Conservation (phyloP, 2,113 vertebrate species). For the Coregonus clupeaformis region DNA sequence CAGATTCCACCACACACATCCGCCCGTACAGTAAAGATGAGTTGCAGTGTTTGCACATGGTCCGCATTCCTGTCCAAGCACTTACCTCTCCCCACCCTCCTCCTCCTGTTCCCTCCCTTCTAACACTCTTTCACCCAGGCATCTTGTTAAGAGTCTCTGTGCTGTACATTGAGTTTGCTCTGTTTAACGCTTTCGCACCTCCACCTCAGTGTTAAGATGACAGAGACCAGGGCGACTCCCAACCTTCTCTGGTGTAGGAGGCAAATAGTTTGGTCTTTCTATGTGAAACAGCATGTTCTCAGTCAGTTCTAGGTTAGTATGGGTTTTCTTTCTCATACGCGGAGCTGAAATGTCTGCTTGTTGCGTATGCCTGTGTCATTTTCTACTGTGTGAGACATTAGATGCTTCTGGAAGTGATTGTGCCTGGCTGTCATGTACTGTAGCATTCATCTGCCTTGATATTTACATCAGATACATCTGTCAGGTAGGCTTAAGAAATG, state of each 20-base stretch:
- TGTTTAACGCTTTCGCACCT: conserved; percentile 41
- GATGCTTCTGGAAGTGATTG: too few species aligned
- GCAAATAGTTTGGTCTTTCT: background rate
- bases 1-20: conserved; percentile 28
- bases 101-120: background rate
- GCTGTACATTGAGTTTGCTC: conserved; percentile 11
- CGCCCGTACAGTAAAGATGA: conserved; percentile 29
- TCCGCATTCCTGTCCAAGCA: conserved; percentile 54
- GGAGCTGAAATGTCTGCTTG: too few species aligned
- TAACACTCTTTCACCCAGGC: conserved; percentile 44
- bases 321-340: too few species aligned
- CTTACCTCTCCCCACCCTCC: background rate
- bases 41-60: conserved; percentile 54
- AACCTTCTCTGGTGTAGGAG: background rate
- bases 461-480: too few species aligned
- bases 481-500: too few species aligned
- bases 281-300: background rate
- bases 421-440: too few species aligned
- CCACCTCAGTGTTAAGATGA: conserved; percentile 14
- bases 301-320: background rate
- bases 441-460: too few species aligned
- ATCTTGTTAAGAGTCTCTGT: conserved; percentile 45
- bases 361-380: too few species aligned
- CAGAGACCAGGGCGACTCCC: background rate
- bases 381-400: too few species aligned